Conservation (phyloP, 2,888 invertebrate species). For the Elysia crispata region DNA sequence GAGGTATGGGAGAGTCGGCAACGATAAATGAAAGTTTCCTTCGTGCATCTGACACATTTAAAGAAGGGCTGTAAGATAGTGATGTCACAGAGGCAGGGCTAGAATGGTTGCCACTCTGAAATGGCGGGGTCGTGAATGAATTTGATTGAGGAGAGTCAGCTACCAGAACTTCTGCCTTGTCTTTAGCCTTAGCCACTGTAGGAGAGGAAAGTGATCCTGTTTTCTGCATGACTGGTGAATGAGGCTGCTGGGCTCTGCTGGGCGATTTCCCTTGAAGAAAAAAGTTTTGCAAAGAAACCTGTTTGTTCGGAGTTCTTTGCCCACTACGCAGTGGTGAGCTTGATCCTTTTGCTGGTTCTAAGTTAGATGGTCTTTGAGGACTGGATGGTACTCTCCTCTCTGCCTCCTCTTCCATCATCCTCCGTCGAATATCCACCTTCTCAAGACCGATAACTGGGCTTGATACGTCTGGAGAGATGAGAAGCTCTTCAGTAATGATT, state of each 20-base stretch:
- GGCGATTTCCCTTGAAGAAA: no score
- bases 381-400: neutral
- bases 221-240: no score
- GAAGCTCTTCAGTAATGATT: constrained; percentile 57
- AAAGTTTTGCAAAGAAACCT: no score
- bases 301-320: no score
- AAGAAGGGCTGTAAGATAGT: neutral
- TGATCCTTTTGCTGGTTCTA: neutral
- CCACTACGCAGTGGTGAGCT: neutral
- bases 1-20: neutral
- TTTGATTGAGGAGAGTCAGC: no score
- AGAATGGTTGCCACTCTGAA: neutral
- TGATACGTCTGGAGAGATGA: constrained; percentile 62
- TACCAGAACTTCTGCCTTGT: no score
- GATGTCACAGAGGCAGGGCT: no score
- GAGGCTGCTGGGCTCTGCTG: no score
- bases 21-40: constrained; percentile 38
- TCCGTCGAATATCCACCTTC: neutral
- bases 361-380: neutral
- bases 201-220: no score
- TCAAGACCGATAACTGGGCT: constrained; percentile 56
- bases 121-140: neutral
- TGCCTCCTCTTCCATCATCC: neutral
- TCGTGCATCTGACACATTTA: constrained; percentile 5
- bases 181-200: no score